Percentiles rank a stretch among this genome's conserved stretches.
phyloP scores from a whole-genome alignment of 2,113 vertebrate species.

The Gulo gulo region DNA sequence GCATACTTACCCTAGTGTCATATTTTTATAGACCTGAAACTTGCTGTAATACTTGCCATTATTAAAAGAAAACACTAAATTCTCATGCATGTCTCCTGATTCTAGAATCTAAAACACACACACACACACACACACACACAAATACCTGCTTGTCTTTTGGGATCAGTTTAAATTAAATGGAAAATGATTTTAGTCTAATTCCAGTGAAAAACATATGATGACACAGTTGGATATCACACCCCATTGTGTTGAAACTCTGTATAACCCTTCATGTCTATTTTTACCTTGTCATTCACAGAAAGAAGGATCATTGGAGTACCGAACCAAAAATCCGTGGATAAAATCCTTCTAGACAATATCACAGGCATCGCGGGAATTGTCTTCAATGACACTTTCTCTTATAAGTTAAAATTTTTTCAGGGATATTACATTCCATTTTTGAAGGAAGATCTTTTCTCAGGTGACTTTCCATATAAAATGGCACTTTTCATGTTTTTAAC shows the following conservation, averaged over 20 bases:
- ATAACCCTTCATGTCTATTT: not conserved
- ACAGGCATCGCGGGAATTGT: not conserved
- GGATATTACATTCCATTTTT: not conserved
- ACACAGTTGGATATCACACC: not conserved
- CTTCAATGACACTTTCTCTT: conserved; percentile 63
- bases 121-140: too few species aligned
- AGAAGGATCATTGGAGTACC: not conserved
- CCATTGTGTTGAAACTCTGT: not conserved
- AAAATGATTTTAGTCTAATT: not conserved
- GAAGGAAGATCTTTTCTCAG: conserved; percentile 23
- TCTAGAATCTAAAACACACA: not conserved
- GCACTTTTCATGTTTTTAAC: not conserved
- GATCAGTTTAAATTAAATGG: not conserved
- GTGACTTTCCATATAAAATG: conserved; percentile 53
- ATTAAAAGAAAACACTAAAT: not conserved
- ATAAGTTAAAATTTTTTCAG: conserved; percentile 42
- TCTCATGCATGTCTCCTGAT: not conserved
- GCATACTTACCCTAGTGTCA: not conserved
- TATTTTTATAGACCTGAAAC: not conserved
- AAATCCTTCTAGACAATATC: not conserved
- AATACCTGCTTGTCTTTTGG: not conserved
- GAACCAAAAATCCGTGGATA: not conserved
- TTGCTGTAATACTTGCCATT: not conserved
- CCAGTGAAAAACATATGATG: not conserved
- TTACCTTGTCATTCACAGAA: conserved; percentile 43